Base-by-base conservation (phyloP, 2,888 invertebrate genomes). In the Baccha elongata region DNA sequence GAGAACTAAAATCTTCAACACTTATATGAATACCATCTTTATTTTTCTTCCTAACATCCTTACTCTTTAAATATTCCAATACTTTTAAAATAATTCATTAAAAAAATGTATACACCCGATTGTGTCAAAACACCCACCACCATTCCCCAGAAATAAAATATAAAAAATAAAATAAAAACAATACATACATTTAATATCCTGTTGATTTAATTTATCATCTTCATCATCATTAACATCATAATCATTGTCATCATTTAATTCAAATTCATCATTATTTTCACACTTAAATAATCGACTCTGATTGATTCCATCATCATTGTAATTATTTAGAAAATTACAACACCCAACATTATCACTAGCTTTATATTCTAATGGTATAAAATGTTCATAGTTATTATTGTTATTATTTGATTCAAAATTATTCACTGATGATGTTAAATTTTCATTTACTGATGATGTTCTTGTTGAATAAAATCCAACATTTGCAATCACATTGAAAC, bases 161-260 rank as follows among this genome's bases (percentile, higher is more conserved):
- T 11, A 13, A 42, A 17, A 69, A 48, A 53, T 23, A 19, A 44
- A 37, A 52, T 19, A 46, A 37, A 46, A 52, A 29, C 35, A 48
- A 73, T 79, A 74, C 84, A 74, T 84, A 84, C 84, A 84, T 74
- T 79, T 79, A 68, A 73, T 65, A 68, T 84, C 84, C 79, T 79
- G 78, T 67, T 78, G 79, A 64, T 79, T 84, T 60, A 84, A 79
- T 40, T 79, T 60, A 73, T 74, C 84, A 58, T 32, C 78, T 40
- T 11, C 52, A 55, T 55, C 37, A 46, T 52, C 44, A 29, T 55
- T 55, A 26, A 69, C 84, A 62, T 72, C 81, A 62, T 42, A 44
- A 65, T 75, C 29, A 17, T 32, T 17, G 46, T 29, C 11, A 44
- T 80, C 85, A 29, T 72, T 84, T 52, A 32, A n/a, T 21, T 71